phyloP scores from a whole-genome alignment of 2,797 vertebrate genomes.

The Buceros bicornis region DNA sequence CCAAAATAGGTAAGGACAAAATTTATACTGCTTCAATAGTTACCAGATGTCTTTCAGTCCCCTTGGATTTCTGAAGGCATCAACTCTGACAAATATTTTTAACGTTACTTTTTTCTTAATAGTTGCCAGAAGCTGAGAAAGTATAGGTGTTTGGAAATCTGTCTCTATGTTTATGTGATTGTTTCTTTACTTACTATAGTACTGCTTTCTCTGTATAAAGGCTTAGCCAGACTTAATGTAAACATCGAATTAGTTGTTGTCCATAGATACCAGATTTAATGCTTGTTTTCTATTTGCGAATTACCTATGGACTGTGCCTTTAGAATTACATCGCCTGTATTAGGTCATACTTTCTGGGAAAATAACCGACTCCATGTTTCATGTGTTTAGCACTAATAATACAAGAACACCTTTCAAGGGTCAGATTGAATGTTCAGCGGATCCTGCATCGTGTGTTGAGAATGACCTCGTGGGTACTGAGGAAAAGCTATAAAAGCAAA shows the following conservation, averaged over 20 bases:
- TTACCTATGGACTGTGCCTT: background rate
- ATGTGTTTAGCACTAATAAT: background rate
- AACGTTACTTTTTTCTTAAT: background rate
- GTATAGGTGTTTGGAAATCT: background rate
- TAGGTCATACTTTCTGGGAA: background rate
- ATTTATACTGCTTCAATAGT: background rate
- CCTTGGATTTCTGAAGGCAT: background rate
- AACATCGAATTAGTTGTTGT: background rate
- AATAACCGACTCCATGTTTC: background rate
- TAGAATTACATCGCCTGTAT: background rate
- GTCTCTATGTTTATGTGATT: background rate
- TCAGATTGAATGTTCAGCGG: background rate
- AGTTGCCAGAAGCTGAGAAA: background rate
- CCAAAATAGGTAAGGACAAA: background rate
- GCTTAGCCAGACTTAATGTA: background rate
- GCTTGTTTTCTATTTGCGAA: background rate
- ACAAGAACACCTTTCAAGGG: background rate
- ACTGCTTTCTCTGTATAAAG: background rate
- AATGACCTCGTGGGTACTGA: accelerated
- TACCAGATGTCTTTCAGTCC: background rate
- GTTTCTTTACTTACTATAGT: background rate
- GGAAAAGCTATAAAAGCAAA: background rate
- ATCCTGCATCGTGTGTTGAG: background rate
- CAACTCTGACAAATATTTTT: background rate
- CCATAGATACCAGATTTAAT: background rate